These are phyloP conservation scores for Limnephilus auricula DNA, from an alignment of 2,888 invertebrate species.

Conservation along the genomic window DNA sequence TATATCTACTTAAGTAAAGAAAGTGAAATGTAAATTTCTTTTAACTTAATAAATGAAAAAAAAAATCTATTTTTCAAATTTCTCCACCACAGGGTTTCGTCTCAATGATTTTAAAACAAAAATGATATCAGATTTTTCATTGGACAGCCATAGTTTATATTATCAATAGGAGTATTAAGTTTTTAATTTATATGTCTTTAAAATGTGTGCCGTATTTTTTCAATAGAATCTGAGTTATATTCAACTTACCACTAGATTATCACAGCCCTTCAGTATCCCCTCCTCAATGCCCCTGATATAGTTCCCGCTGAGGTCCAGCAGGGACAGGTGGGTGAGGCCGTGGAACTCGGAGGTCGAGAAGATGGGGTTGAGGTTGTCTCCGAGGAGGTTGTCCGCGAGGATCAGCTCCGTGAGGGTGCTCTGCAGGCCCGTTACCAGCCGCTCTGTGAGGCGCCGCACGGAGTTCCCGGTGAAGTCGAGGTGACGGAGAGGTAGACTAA, in stretches of 20 bases:
- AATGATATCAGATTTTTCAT: too few relatives aligned
- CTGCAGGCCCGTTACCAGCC: constrained; percentile 82
- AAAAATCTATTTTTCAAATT: too few relatives aligned
- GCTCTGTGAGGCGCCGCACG: constrained; percentile 87
- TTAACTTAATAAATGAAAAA: too few relatives aligned
- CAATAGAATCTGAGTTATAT: neutral
- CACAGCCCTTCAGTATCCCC: constrained; percentile 90
- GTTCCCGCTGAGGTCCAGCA: constrained; percentile 89
- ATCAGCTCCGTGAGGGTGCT: constrained; percentile 83
- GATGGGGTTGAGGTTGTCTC: constrained; percentile 93
- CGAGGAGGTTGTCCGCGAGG: constrained; percentile 89
- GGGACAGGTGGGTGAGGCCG: constrained; percentile 83
- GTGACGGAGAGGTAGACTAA: constrained; percentile 84
- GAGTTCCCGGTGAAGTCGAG: constrained; percentile 91
- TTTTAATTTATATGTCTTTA: too few relatives aligned
- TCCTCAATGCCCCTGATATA: constrained; percentile 90
- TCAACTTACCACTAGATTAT: constrained; percentile 81
- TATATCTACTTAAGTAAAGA: too few relatives aligned
- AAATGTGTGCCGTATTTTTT: too few relatives aligned
- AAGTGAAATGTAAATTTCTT: too few relatives aligned
- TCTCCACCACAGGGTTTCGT: too few relatives aligned
- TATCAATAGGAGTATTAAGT: too few relatives aligned
- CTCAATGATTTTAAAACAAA: too few relatives aligned
- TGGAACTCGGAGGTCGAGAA: constrained; percentile 92
- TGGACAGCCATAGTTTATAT: too few relatives aligned